Evolutionary conservation across 2,888 invertebrate species (phyloP), one percentile per base, ranked within the genome.

Genomic region (Chrysotoxum bicinctum): DNA sequence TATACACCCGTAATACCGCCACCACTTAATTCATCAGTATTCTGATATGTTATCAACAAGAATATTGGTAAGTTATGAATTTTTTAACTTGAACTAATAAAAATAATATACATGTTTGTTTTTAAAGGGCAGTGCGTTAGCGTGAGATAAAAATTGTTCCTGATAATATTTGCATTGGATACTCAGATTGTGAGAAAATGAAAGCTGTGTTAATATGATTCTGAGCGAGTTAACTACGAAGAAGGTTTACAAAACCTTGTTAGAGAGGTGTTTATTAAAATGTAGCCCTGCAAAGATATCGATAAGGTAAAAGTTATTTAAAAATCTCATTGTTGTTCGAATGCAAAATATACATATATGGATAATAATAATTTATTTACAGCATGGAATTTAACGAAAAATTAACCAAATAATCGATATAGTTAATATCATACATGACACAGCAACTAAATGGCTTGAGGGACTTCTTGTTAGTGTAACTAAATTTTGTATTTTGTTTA

Each of bases 151-250:
- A 99, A 93, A 99, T 99, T 88, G 94, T 99, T 89, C 97, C 98
- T 91, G 99, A 99, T n/a, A n/a, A n/a, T 91, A 98, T 99, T 90
- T 99, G 99, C 91, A 96, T 98, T 90, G 98, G 98, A 90, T 99
- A 98, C 92, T 98, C 99, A 0, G 97, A 98, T 89, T 99, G 98
- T 92, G 95, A 96, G 0, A 98, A 99, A 93, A 98, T 0, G 99
- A 99, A 92, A 99, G 99, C 90, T 98, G 99, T 92, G 98, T 99
- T 1, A 98, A 98, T 92, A 99, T 99, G 97, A 98, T 99, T 86
- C 93, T 99, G 81, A 93, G n/a, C n/a, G 99, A 87, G 98, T 99
- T 35, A 99, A 99, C 90, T 99, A 99, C 91, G 99, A 99, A 92
- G 99, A 99, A 93, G 97, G 97, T 4, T 97, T 98, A 88, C 94